Percentiles rank a stretch among this genome's conserved stretches.
Conservation (phyloP, 1,140 invertebrate genomes). For the Drosophila pseudoananassae region DNA sequence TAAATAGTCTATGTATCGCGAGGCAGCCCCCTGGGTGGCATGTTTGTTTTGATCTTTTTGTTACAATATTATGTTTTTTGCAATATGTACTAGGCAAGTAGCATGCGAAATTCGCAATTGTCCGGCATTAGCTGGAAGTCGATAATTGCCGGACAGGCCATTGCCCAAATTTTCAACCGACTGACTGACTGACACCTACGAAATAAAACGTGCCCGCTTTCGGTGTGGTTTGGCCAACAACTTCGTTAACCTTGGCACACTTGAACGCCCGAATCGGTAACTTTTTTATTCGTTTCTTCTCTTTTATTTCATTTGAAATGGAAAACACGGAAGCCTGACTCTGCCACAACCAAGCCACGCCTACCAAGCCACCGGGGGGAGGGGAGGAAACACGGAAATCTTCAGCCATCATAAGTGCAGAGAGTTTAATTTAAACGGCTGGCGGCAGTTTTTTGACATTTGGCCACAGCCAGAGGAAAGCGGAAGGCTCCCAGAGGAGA, state of each 20-base stretch:
- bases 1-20: constrained; percentile 12
- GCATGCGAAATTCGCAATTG: constrained; percentile 55
- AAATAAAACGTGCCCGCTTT: constrained; percentile 71
- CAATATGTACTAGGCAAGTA: constrained; percentile 18
- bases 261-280: constrained; percentile 34
- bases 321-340: constrained; percentile 27
- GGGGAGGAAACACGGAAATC: constrained; percentile 26
- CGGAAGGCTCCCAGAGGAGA: constrained; percentile 4
- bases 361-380: constrained; percentile 17
- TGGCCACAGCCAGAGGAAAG: constrained; percentile 4
- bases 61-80: constrained; percentile 14
- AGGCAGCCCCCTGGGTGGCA: constrained; percentile 60
- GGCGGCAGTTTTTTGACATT: constrained; percentile 23
- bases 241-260: constrained; percentile 70
- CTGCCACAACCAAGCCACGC: constrained; percentile 16
- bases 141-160: constrained; percentile 44
- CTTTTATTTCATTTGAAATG: background rate
- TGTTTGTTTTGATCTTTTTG: constrained; percentile 48
- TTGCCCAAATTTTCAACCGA: constrained; percentile 32
- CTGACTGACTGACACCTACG: constrained; percentile 57
- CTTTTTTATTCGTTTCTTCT: background rate
- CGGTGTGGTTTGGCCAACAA: constrained; percentile 39
- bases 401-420: constrained; percentile 25
- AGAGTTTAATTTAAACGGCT: constrained; percentile 8
- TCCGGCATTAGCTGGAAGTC: constrained; percentile 57